These are phyloP conservation scores for Cylas formicarius DNA, from an alignment of 1,140 invertebrate species.

Conservation along the genomic window DNA sequence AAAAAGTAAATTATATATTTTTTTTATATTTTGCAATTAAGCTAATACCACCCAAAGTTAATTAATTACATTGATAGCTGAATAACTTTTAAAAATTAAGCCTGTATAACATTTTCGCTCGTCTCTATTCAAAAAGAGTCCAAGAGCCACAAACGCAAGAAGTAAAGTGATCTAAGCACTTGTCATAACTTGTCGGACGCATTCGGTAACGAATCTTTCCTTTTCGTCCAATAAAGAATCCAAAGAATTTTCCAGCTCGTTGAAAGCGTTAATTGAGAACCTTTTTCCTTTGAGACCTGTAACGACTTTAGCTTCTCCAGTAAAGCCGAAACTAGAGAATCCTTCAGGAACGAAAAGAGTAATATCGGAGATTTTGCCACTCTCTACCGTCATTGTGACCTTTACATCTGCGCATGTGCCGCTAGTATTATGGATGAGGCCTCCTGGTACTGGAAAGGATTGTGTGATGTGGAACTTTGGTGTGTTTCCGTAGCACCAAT, in stretches of 20 bases:
- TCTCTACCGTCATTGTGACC: constrained; percentile 35
- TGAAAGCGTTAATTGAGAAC: constrained; percentile 34
- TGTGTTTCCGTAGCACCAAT: constrained; percentile 84
- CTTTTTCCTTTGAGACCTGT: constrained; percentile 33
- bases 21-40: not conserved
- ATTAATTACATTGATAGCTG: constrained; percentile 10
- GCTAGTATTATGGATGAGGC: constrained; percentile 19
- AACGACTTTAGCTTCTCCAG: constrained; percentile 34
- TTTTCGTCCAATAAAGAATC: constrained; percentile 29
- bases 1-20: constrained; percentile 4
- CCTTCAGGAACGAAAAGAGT: constrained; percentile 33
- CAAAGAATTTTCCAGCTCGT: constrained; percentile 31
- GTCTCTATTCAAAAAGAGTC: not conserved
- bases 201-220: constrained; percentile 36
- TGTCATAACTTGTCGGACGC: constrained; percentile 35
- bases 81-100: constrained; percentile 11
- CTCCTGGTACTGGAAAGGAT: constrained; percentile 30
- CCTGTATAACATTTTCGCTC: not conserved
- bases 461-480: constrained; percentile 67
- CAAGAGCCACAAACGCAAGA: not conserved
- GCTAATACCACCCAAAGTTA: constrained; percentile 10
- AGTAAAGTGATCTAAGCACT: constrained; percentile 22
- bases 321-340: constrained; percentile 30
- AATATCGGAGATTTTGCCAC: constrained; percentile 35
- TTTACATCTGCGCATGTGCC: constrained; percentile 25